Percentiles rank a stretch among this genome's conserved stretches.
These are phyloP conservation scores for Watsonalla binaria DNA, from an alignment of 2,888 invertebrate species.

Conservation along the genomic window DNA sequence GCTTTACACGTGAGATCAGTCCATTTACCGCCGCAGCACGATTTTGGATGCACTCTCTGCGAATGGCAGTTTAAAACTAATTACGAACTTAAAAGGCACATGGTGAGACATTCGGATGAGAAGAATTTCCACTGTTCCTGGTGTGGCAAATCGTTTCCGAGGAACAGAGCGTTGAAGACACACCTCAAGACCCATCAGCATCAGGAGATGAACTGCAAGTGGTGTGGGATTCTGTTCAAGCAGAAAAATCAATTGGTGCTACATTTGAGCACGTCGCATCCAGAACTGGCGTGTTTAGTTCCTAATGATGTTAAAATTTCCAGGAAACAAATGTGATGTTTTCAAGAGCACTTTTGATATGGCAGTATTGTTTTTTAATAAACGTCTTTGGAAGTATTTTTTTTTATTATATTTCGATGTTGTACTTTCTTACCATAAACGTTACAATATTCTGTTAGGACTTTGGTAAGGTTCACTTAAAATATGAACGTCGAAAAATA, in stretches of 20 bases:
- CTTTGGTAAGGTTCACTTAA: too few relatives aligned
- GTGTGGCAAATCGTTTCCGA: constrained; percentile 56
- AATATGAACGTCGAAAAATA: too few relatives aligned
- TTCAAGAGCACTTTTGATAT: too few relatives aligned
- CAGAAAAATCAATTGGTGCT: constrained; percentile 35
- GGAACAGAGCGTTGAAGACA: constrained; percentile 45
- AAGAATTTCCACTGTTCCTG: constrained; percentile 51
- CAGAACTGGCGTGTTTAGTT: constrained; percentile 33
- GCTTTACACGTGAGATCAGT: constrained; percentile 51
- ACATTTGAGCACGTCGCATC: constrained; percentile 40
- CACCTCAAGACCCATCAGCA: constrained; percentile 64
- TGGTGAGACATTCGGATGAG: constrained; percentile 59
- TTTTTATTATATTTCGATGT: too few relatives aligned
- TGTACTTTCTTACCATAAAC: too few relatives aligned
- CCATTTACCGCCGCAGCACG: constrained; percentile 53
- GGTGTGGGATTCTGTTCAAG: constrained; percentile 45
- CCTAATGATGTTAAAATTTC: constrained; percentile 10
- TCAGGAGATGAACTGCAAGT: constrained; percentile 47
- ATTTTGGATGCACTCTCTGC: constrained; percentile 50
- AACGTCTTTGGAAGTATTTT: too few relatives aligned
- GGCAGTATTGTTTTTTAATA: too few relatives aligned
- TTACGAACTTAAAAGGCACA: constrained; percentile 62
- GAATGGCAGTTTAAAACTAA: constrained; percentile 62
- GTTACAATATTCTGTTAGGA: too few relatives aligned
- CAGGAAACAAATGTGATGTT: too few relatives aligned